Evolutionary conservation across 2,888 invertebrate genomes (phyloP).

Genomic region (Bruchidius siliquastri): DNA sequence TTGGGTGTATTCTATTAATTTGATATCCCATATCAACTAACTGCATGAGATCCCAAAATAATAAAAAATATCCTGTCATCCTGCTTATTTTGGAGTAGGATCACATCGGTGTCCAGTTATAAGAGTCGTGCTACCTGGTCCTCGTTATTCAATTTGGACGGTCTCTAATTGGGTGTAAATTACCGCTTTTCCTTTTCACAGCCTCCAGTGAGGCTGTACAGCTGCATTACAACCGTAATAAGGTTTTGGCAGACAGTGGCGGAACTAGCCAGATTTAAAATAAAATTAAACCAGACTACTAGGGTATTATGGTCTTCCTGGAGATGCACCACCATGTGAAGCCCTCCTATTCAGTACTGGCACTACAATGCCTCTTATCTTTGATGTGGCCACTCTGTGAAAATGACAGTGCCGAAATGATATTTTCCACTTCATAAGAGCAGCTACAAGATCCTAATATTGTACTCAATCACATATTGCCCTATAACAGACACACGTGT

Average conservation of each 20-base stretch:
- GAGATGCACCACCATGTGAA: too few species aligned
- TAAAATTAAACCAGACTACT: conserved; percentile 4
- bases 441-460: too few species aligned
- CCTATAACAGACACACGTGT: too few species aligned
- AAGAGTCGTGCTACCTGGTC: conserved; percentile 26
- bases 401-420: too few species aligned
- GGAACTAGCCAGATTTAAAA: conserved; percentile 1
- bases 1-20: too few species aligned
- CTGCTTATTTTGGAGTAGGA: not conserved
- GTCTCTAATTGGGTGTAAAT: conserved; percentile 44
- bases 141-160: conserved; percentile 42
- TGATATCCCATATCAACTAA: not conserved
- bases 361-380: too few species aligned
- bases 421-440: too few species aligned
- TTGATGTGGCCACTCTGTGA: too few species aligned
- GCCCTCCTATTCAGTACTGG: too few species aligned
- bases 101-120: not conserved
- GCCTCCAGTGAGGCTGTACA: conserved; percentile 36
- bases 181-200: conserved; percentile 35
- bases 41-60: not conserved
- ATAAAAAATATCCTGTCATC: not conserved
- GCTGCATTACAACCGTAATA: conserved; percentile 29
- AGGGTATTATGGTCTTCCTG: too few species aligned
- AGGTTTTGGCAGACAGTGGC: conserved; percentile 12
- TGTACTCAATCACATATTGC: too few species aligned